Evolutionary conservation across 1,140 invertebrate species (phyloP).

Genomic region (Coelopa frigida): DNA sequence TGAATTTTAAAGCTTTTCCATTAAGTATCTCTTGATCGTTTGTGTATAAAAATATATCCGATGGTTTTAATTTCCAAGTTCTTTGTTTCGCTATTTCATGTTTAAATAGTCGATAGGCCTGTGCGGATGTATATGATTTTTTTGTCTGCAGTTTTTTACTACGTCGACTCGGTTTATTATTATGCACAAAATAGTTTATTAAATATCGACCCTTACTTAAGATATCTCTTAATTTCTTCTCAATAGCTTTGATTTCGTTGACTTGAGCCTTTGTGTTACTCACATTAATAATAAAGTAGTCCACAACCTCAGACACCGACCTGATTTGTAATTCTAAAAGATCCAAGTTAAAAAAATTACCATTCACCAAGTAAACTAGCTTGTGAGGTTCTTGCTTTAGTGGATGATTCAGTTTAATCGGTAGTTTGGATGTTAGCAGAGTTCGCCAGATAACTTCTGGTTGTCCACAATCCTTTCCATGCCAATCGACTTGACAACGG

Average conservation of each 20-base stretch:
- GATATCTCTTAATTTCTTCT: slow-evolving; percentile 15
- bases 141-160: no score
- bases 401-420: slow-evolving; percentile 26
- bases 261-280: no score
- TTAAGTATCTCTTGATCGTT: slow-evolving; percentile 55
- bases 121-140: no score
- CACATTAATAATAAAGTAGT: slow-evolving; percentile 53
- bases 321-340: slow-evolving; percentile 53
- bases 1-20: slow-evolving; percentile 53
- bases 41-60: slow-evolving; percentile 56
- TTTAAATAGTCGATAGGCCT: no score
- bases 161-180: no score
- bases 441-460: slow-evolving; percentile 61
- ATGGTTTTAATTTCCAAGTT: slow-evolving; percentile 48
- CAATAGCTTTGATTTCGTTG: slow-evolving; percentile 17
- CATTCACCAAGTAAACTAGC: slow-evolving; percentile 52
- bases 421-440: slow-evolving; percentile 47
- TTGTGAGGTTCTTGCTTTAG: slow-evolving; percentile 47
- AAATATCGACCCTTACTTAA: slow-evolving; percentile 17
- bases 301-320: slow-evolving; percentile 53
- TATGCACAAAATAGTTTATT: slow-evolving; percentile 19
- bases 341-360: slow-evolving; percentile 49
- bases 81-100: no score
- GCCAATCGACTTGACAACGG: slow-evolving; percentile 54
- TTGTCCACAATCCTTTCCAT: slow-evolving; percentile 58